A percentile compares a stretch with the other conserved stretches of the same genome.
Conservation (phyloP, 2,797 vertebrate species). For the Dryobates pubescens region DNA sequence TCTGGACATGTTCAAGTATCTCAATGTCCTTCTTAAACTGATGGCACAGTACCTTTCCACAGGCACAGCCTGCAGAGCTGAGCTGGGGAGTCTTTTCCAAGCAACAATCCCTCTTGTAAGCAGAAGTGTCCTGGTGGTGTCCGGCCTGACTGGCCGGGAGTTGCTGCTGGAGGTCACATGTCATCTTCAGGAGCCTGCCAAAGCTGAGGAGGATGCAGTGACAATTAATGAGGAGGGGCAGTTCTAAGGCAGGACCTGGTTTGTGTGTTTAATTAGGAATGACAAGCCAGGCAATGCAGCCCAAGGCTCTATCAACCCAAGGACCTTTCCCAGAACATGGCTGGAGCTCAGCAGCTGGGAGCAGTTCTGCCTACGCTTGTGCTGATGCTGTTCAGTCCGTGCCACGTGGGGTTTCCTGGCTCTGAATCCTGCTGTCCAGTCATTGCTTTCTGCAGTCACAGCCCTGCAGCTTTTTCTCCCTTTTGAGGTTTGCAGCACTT, state of each 20-base stretch:
- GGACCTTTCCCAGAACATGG: background rate
- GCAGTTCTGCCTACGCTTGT: background rate
- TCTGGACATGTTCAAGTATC: too few species aligned
- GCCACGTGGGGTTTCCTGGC: background rate
- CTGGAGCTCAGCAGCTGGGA: background rate
- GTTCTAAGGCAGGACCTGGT: background rate
- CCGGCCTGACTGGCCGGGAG: background rate
- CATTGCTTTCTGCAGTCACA: background rate
- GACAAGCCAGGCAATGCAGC: background rate
- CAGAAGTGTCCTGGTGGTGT: background rate
- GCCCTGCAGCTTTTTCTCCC: background rate
- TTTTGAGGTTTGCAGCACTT: background rate
- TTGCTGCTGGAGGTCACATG: background rate
- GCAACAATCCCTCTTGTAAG: background rate
- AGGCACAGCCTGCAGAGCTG: background rate
- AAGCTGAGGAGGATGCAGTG: background rate
- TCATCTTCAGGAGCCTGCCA: background rate
- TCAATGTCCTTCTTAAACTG: background rate
- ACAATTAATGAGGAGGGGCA: background rate
- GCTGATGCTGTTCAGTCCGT: background rate
- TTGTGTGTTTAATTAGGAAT: background rate
- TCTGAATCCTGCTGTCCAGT: background rate
- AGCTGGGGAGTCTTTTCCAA: background rate
- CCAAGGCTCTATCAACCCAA: background rate
- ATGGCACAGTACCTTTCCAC: background rate